phyloP scores from a whole-genome alignment of 2,888 invertebrate species.

The Clitarchus hookeri region DNA sequence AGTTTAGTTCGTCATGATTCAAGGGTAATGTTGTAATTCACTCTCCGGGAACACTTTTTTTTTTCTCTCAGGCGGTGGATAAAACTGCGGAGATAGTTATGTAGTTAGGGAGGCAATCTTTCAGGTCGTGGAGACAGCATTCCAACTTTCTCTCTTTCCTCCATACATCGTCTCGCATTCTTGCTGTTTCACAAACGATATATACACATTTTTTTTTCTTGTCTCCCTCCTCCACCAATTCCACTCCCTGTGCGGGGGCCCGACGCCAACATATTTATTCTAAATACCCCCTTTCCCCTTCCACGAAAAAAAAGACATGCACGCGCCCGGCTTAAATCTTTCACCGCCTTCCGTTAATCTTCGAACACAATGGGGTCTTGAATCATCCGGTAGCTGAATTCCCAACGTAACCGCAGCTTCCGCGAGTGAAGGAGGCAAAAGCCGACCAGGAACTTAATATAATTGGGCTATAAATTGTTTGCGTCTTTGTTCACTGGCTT shows the following conservation, averaged over 20 bases:
- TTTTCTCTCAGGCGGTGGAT: too few relatives aligned
- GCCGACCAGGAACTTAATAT: neutral
- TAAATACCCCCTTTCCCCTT: neutral
- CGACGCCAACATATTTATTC: neutral
- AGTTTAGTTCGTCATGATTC: neutral
- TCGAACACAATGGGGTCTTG: neutral
- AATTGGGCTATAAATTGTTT: neutral
- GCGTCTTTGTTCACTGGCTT: neutral
- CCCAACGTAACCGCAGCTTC: neutral
- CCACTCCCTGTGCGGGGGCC: neutral
- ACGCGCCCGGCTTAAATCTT: neutral
- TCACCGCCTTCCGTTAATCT: constrained; percentile 8
- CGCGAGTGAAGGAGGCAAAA: neutral
- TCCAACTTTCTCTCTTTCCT: neutral
- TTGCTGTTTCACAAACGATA: neutral
- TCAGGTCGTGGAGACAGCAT: neutral
- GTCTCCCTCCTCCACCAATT: too few relatives aligned
- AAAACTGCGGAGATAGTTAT: neutral
- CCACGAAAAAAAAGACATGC: neutral
- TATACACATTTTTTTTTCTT: too few relatives aligned
- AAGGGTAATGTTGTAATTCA: neutral
- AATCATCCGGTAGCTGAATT: constrained; percentile 14
- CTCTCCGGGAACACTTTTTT: neutral
- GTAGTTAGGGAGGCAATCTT: neutral
- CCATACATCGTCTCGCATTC: neutral